Conservation (phyloP, 2,113 vertebrate species). For the Leuciscus idus region DNA sequence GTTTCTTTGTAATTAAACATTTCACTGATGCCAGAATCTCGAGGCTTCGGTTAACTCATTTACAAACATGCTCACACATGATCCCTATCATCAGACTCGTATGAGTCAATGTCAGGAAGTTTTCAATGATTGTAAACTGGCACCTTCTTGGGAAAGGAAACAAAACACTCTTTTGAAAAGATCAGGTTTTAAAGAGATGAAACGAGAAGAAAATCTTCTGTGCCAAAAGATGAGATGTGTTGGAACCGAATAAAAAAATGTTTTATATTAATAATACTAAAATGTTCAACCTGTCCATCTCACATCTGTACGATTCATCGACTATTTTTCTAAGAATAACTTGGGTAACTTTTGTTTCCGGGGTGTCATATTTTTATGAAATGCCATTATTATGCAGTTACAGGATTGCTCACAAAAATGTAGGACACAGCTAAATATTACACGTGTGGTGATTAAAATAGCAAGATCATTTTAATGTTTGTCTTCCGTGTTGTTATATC, state of each 20-base stretch:
- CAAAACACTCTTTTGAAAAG: neutral
- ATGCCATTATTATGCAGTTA: neutral
- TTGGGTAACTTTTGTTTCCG: neutral
- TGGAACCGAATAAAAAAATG: neutral
- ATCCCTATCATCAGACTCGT: neutral
- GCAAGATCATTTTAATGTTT: too few species aligned
- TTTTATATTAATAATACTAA: neutral
- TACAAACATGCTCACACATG: neutral
- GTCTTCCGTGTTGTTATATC: neutral
- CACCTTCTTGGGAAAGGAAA: neutral
- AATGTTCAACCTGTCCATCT: neutral
- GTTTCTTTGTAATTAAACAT: conserved; percentile 84
- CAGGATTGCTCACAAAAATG: neutral
- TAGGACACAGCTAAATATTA: neutral
- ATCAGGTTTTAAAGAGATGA: too few species aligned
- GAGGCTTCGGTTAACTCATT: neutral
- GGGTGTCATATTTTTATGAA: neutral
- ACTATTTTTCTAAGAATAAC: neutral
- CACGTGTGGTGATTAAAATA: neutral
- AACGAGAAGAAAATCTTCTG: too few species aligned
- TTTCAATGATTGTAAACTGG: neutral
- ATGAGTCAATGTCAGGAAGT: neutral
- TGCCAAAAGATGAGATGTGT: too few species aligned
- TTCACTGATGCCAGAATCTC: conserved; percentile 75
- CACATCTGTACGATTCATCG: too few species aligned